Evolutionary conservation across 2,113 vertebrate species (phyloP), one percentile per base, ranked within the genome.

Genomic region (Oreotragus oreotragus): DNA sequence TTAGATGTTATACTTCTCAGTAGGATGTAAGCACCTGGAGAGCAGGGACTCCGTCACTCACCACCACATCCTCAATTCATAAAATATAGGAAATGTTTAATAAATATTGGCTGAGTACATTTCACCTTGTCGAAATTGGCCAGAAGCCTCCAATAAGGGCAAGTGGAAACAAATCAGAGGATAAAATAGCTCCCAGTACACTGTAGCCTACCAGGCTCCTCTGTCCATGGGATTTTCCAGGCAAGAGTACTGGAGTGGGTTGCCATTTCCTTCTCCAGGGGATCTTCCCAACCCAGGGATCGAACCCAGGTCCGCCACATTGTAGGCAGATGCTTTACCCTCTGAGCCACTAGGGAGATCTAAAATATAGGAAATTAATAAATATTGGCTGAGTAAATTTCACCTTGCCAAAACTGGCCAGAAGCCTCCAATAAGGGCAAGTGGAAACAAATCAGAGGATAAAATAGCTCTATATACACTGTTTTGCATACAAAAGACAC

Each of bases 1-100:
- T 86, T 79, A 47, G n/a, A 90, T n/a, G 57, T 93, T 86, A 58
- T 70, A 76, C 94, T 93, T 89, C 84, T 83, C 84, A 84, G 28
- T 33, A 36, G 43, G 27, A 51, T 89, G 2, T 93, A 88, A 96
- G 47, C 55, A 86, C 21, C n/a, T 86, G 53, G 53, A 70, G 3
- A 77, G 16, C 30, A 81, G 28, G 19, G 9, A 49, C 15, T 77
- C 90, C 88, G 39, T 88, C 77, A 85, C 58, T 93, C 4, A n/a
- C 39, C 51, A 19, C 33, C 47, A 13, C 39, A 88, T 13, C 58
- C 16, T 85, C 84, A 79, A 79, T 86, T 92, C 43, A 89, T 79
- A 81, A n/a, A 95, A 94, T 49, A 86, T 23, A 94, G 21, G 19
- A 91, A 10, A n/a, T 83, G 30, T 57, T 92, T 58, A 92, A 87